phyloP scores from a whole-genome alignment of 2,888 invertebrate species.

The Euzetes globulus region DNA sequence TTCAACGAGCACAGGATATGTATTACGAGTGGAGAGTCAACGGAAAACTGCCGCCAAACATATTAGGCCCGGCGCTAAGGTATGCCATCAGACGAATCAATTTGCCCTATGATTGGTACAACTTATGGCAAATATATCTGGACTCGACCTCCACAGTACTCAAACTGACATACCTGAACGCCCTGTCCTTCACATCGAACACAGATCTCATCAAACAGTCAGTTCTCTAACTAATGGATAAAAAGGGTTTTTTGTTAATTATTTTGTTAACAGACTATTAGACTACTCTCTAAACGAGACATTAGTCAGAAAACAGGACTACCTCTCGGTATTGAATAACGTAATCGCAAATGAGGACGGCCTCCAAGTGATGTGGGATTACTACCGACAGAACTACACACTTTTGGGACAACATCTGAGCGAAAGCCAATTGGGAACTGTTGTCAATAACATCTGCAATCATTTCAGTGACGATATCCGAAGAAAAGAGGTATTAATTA shows the following conservation, averaged over 20 bases:
- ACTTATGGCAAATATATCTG: conserved; percentile 23
- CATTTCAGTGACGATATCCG: background rate
- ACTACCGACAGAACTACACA: conserved; percentile 61
- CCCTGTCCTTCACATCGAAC: conserved; percentile 30
- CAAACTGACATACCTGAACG: conserved; percentile 32
- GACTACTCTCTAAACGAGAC: conserved; percentile 63
- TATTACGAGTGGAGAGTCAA: conserved; percentile 22
- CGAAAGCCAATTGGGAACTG: conserved; percentile 20
- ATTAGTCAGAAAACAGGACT: conserved; percentile 74
- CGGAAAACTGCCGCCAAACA: conserved; percentile 17
- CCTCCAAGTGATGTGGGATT: conserved; percentile 69
- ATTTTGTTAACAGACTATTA: conserved; percentile 56
- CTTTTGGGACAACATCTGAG: background rate
- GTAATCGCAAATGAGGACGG: conserved; percentile 68
- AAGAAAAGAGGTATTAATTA: conserved; percentile 11
- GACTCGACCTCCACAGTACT: conserved; percentile 10
- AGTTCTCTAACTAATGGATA: background rate
- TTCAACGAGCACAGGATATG: conserved; percentile 18
- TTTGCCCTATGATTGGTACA: conserved; percentile 21
- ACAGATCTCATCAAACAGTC: conserved; percentile 22
- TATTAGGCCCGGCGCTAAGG: conserved; percentile 25
- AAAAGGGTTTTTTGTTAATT: no score
- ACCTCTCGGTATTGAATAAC: conserved; percentile 60
- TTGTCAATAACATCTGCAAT: conserved; percentile 25
- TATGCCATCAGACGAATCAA: conserved; percentile 21